Percentiles rank a stretch among this genome's conserved stretches.
Conservation (phyloP, 2,888 invertebrate species). For the Spilarctia lutea region DNA sequence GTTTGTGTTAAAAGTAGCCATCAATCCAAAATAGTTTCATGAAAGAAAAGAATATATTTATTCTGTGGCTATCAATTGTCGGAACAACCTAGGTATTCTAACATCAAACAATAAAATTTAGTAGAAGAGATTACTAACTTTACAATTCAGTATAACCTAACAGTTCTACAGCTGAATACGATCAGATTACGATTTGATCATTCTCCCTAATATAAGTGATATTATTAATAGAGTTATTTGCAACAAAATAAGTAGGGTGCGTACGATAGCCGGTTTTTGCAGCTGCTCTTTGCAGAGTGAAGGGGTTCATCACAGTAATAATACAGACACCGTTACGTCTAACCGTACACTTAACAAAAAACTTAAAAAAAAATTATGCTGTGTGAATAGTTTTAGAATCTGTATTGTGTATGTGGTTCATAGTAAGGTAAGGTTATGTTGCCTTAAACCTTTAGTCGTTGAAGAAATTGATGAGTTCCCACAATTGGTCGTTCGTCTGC, state of each 20-base stretch:
- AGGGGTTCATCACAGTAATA: not conserved
- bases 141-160: not conserved
- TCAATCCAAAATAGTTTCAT: too few species aligned
- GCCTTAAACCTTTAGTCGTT: not conserved
- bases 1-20: too few species aligned
- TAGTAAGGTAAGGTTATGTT: not conserved
- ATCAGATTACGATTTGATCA: not conserved
- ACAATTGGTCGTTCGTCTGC: not conserved
- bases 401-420: not conserved
- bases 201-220: not conserved
- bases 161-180: not conserved
- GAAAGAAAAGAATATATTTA: too few species aligned
- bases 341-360: not conserved
- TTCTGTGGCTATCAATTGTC: too few species aligned
- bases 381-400: not conserved
- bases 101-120: not conserved
- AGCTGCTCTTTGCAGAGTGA: not conserved
- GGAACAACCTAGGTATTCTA: not conserved
- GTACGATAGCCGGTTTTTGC: not conserved
- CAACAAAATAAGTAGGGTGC: not conserved
- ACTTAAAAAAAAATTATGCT: not conserved
- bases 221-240: conserved; percentile 1
- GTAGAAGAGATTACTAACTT: not conserved
- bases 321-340: not conserved
- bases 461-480: not conserved